Evolutionary conservation across 2,113 vertebrate species (phyloP), one percentile per base, ranked within the genome.

Genomic region (Platysteira castanea): DNA sequence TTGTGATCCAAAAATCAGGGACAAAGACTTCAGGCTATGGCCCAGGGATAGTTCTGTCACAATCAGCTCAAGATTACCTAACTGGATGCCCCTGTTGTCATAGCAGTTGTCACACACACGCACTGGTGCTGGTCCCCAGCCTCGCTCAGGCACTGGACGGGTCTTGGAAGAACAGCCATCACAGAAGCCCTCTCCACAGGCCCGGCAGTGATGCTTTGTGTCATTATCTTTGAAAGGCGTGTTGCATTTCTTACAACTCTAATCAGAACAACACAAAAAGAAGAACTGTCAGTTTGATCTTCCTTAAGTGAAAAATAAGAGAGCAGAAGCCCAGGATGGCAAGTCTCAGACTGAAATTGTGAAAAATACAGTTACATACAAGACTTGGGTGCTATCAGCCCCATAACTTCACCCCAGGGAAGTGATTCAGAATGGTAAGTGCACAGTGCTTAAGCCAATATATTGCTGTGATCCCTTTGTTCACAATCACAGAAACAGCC

Each of bases 161-260:
- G 98, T 98, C 97, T 99, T 99, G 42, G 99, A 99, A 37, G 99
- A 99, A 82, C 99, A 99, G 96, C 98, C 91, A 42, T 99, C 99
- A 56, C 99, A 99, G 98, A 99, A 99, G 54, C 99, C 99, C 84
- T 99, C 99, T 68, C 99, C 99, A 19, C 99, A 99, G 87, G 99
- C 98, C 67, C 99, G 99, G 91, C 99, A 99, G 97, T 99, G 99
- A 88, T 99, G 99, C 97, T 99, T 99, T 8, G 99, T 99, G 97
- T 99, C 99, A 0, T 99, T 99, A 53, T 99, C 98, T 97, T 99
- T 98, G 96, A 99, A 99, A 78, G 98, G 97, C 0, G 96, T 98
- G 11, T 97, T 98, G 88, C 99, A 99, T 94, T 99, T 99, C 90
- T 98, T 98, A 97, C 99, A 99, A 93, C 97, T 99, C 99, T 99